These are phyloP conservation scores for Sciurus carolinensis DNA, from an alignment of 2,797 vertebrate species.

Conservation along the genomic window DNA sequence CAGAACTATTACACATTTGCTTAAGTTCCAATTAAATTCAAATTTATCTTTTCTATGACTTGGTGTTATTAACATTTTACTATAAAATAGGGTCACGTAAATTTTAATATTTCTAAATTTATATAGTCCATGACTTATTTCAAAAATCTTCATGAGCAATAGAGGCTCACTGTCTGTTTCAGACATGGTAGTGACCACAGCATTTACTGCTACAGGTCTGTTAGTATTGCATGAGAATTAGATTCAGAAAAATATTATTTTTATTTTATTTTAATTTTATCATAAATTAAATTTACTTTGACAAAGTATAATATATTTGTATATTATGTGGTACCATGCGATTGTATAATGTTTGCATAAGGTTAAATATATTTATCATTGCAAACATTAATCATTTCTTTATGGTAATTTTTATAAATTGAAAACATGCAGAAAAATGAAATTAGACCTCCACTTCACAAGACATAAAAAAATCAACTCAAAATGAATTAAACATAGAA, in stretches of 20 bases:
- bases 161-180: background rate
- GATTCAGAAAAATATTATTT: background rate
- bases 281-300: background rate
- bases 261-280: background rate
- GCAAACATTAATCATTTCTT: background rate
- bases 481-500: too few species aligned
- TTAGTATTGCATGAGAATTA: background rate
- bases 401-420: background rate
- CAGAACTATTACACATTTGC: background rate
- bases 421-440: background rate
- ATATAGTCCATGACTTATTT: background rate
- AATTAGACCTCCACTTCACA: background rate
- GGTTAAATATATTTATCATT: background rate
- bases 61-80: background rate
- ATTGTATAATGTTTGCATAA: too few species aligned
- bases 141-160: background rate
- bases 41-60: background rate
- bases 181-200: too few species aligned
- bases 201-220: background rate
- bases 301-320: background rate
- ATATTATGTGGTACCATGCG: background rate
- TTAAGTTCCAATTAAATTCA: background rate
- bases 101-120: background rate
- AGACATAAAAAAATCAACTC: too few species aligned
- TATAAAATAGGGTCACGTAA: background rate